Conservation (phyloP, 2,888 invertebrate species). For the Xestobium rufovillosum region DNA sequence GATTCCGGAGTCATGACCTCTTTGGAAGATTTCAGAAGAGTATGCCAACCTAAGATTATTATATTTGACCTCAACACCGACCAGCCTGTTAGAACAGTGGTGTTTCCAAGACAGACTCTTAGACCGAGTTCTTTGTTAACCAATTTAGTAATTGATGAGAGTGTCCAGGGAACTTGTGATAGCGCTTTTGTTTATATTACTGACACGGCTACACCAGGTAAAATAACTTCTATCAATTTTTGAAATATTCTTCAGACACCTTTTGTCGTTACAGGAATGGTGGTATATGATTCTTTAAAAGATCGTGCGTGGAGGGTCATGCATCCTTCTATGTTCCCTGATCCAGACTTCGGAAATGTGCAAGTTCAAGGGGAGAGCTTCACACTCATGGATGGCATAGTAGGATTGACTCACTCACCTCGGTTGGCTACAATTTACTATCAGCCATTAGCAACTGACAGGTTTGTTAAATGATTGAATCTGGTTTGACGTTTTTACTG, state of each 20-base stretch:
- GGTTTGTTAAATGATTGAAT: constrained; percentile 44
- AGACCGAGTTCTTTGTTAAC: constrained; percentile 71
- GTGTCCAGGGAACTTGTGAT: constrained; percentile 60
- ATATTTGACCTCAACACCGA: constrained; percentile 72
- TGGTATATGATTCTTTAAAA: constrained; percentile 60
- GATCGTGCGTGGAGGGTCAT: constrained; percentile 74
- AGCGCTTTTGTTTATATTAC: constrained; percentile 72
- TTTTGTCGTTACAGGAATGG: constrained; percentile 41
- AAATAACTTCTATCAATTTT: constrained; percentile 13
- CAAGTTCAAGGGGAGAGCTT: constrained; percentile 61
- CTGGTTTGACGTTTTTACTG: no score
- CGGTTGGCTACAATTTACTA: constrained; percentile 57
- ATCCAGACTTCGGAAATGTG: constrained; percentile 71
- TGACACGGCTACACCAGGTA: constrained; percentile 76
- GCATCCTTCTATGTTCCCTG: constrained; percentile 79
- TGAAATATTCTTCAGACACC: constrained; percentile 9
- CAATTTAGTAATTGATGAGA: constrained; percentile 72
- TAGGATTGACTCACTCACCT: constrained; percentile 62
- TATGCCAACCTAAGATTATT: constrained; percentile 74
- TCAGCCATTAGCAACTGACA: constrained; percentile 67
- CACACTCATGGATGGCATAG: constrained; percentile 67
- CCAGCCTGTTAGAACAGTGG: constrained; percentile 59
- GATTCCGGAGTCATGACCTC: constrained; percentile 71
- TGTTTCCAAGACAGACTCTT: constrained; percentile 66
- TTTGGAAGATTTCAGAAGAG: constrained; percentile 56